Conservation (phyloP, 2,113 vertebrate genomes). For the Cromileptes altivelis region DNA sequence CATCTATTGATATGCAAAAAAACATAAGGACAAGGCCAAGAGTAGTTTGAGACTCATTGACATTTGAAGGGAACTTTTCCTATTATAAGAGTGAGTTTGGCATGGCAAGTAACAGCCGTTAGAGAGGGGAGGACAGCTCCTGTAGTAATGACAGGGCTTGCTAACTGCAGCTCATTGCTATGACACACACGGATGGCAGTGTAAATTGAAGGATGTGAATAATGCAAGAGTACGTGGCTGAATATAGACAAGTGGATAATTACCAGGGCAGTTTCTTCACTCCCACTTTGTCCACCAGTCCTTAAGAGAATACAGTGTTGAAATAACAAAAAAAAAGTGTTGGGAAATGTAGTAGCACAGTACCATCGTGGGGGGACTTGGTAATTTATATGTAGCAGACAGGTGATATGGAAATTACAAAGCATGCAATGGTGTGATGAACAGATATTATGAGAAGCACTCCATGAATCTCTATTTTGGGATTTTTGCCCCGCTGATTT, state of each 20-base stretch:
- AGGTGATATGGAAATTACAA: slow-evolving; percentile 4
- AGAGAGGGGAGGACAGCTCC: slow-evolving; percentile 76
- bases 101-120: slow-evolving; percentile 58
- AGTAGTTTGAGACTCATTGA: slow-evolving; percentile 63
- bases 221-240: slow-evolving; percentile 77
- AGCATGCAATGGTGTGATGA: not conserved
- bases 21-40: slow-evolving; percentile 16
- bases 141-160: slow-evolving; percentile 77
- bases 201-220: slow-evolving; percentile 82
- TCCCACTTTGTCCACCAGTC: slow-evolving; percentile 69
- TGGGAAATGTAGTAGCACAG: slow-evolving; percentile 1
- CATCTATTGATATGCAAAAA: slow-evolving; percentile 26
- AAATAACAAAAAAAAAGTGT: slow-evolving; percentile 45
- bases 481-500: not conserved
- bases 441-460: slow-evolving; percentile 4
- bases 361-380: not conserved
- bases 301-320: slow-evolving; percentile 59
- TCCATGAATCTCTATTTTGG: slow-evolving; percentile 3
- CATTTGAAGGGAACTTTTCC: slow-evolving; percentile 73
- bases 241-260: slow-evolving; percentile 81
- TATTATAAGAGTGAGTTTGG: slow-evolving; percentile 53
- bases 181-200: slow-evolving; percentile 73
- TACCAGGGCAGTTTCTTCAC: slow-evolving; percentile 72
- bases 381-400: slow-evolving; percentile 21
- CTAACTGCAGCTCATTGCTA: slow-evolving; percentile 79